Evolutionary conservation across 1,140 invertebrate genomes (phyloP).

Genomic region (Diorhabda elongata): DNA sequence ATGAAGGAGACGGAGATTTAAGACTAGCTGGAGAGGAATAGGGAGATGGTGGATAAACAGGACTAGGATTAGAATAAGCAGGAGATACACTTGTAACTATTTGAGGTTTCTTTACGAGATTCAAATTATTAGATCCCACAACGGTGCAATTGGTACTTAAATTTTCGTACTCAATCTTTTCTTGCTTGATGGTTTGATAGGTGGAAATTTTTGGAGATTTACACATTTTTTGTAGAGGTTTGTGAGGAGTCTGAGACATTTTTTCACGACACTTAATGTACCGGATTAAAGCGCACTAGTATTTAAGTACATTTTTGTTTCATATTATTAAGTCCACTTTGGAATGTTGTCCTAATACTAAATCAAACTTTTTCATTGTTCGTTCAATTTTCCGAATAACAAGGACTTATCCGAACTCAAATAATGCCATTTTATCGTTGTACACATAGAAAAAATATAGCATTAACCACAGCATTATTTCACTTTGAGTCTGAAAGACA

Average conservation of each 20-base stretch:
- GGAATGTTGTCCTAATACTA: conserved; percentile 27
- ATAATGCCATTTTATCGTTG: conserved; percentile 45
- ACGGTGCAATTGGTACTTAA: conserved; percentile 46
- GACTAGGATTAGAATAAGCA: conserved; percentile 44
- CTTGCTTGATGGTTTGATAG: conserved; percentile 34
- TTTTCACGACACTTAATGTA: conserved; percentile 35
- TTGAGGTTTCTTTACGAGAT: conserved; percentile 46
- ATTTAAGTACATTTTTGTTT: conserved; percentile 28
- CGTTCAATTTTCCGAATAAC: not conserved
- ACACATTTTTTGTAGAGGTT: conserved; percentile 45
- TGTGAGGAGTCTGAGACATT: conserved; percentile 45
- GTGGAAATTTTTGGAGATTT: conserved; percentile 45
- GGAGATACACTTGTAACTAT: conserved; percentile 42
- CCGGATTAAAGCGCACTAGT: conserved; percentile 27
- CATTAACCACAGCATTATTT: conserved; percentile 29
- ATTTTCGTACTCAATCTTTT: conserved; percentile 44
- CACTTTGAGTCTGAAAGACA: conserved; percentile 23
- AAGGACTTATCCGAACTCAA: conserved; percentile 45
- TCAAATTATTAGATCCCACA: conserved; percentile 46
- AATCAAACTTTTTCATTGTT: conserved; percentile 17
- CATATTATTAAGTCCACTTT: conserved; percentile 17
- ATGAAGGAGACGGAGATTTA: conserved; percentile 43
- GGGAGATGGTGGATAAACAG: conserved; percentile 41
- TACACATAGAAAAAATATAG: conserved; percentile 23
- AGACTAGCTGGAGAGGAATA: conserved; percentile 43